Conservation (phyloP, 2,113 vertebrate species). For the Antigone vipio region DNA sequence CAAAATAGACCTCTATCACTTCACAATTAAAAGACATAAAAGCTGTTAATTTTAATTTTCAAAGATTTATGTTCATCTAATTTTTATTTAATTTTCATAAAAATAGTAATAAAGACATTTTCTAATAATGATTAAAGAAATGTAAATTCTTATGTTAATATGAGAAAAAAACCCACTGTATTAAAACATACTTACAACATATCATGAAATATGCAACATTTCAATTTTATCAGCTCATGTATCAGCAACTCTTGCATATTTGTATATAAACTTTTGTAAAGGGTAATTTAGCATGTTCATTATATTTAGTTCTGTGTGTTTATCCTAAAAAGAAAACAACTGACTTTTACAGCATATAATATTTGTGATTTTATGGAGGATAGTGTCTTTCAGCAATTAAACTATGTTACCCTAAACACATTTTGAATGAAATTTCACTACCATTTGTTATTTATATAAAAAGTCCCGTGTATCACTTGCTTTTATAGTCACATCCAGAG, state of each 20-base stretch:
- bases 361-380: not conserved
- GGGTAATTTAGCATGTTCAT: not conserved
- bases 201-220: not conserved
- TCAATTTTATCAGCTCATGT: not conserved
- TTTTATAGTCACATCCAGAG: not conserved
- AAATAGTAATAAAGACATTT: not conserved
- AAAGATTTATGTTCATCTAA: not conserved
- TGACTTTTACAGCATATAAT: not conserved
- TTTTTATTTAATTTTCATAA: not conserved
- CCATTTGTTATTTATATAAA: not conserved
- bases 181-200: not conserved
- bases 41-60: not conserved
- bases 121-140: not conserved
- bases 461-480: not conserved
- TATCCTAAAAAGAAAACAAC: not conserved
- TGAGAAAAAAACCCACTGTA: not conserved
- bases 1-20: not conserved
- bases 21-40: not conserved
- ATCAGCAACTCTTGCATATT: not conserved
- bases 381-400: not conserved
- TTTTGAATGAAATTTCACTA: not conserved
- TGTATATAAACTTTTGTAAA: not conserved
- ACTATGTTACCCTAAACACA: not conserved
- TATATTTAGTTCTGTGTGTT: not conserved
- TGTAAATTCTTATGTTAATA: not conserved